Base-by-base conservation (phyloP, 2,888 invertebrate species). In the Tipula lateralis region DNA sequence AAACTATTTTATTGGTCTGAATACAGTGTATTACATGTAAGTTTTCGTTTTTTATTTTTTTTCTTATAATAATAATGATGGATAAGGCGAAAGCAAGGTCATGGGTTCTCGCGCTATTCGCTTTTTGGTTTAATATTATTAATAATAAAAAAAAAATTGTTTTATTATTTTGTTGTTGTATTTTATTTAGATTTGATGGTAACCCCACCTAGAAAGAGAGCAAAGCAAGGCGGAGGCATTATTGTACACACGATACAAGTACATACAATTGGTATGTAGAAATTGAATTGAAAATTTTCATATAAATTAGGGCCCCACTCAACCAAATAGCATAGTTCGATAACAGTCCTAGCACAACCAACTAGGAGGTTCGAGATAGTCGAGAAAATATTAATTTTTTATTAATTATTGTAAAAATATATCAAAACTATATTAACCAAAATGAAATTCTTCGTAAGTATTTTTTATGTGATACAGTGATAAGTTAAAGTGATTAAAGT, bases 321-420 rank as follows among this genome's bases (percentile, higher is more conserved):
- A 87, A 87, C 86, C 87, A 88, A 88, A 87, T 88, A 88, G 89
- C 89, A 90, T 90, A 90, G 90, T 90, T 90, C 88, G 90, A 89
- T 89, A 90, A 90, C 90, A 90, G 90, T 90, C 90, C 90, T 90
- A 90, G 90, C 88, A 89, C 83, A 36, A 84, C 6, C 44, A 84
- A 84, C 90, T 90, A 90, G 90, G 90, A 90, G 90, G 90, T 90
- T 90, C 85, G 16, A 50, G 66, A 66, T 66, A 9, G 83, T 83
- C 83, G 84, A 84, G 85, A 84, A 85, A 84, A 84, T 84, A 84
- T 84, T 84, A 66, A 34, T 44, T 85, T 44, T 29, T 29, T 24
- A 84, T 29, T 39, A 39, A 39, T 32, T 83, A 83, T 19, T 83
- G 34, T 32, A 34, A 34, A 83, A 83, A 36, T 36, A 36, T 39